A percentile compares a stretch with the other conserved stretches of the same genome.
Conservation (phyloP, 37 sponge, comb jelly and placozoan species). For the Mnemiopsis leidyi region DNA sequence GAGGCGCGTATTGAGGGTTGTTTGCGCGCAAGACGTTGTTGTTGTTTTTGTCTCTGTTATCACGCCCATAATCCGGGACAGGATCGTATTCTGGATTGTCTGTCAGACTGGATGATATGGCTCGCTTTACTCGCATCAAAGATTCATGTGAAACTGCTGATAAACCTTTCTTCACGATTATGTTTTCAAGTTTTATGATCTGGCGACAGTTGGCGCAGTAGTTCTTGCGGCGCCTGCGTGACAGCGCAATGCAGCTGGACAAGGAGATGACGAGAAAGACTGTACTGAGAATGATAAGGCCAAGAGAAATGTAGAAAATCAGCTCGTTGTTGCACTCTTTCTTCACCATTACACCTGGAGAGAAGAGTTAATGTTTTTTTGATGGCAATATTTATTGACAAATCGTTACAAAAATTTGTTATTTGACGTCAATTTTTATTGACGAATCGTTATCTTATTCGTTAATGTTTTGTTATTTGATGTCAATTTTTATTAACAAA, state of each 20-base stretch:
- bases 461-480: too few relatives aligned
- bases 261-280: not conserved
- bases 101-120: not conserved
- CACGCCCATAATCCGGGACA: not conserved
- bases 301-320: not conserved
- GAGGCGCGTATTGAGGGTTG: conserved; percentile 20
- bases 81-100: not conserved
- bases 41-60: not conserved
- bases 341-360: conserved; percentile 7
- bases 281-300: not conserved
- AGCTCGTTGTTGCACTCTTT: not conserved
- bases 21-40: not conserved
- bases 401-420: too few relatives aligned
- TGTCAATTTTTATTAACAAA: too few relatives aligned
- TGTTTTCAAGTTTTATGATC: not conserved
- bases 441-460: too few relatives aligned
- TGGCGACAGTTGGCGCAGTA: conserved; percentile 29
- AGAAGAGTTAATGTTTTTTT: too few relatives aligned
- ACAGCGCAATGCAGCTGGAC: not conserved
- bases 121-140: not conserved
- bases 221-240: not conserved
- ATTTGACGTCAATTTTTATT: too few relatives aligned
- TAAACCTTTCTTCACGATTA: not conserved
- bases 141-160: not conserved
- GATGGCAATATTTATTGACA: too few relatives aligned